A percentile compares a stretch with the other conserved stretches of the same genome.
These are phyloP conservation scores for Butorides virescens DNA, from an alignment of 2,113 vertebrate genomes.

Conservation along the genomic window DNA sequence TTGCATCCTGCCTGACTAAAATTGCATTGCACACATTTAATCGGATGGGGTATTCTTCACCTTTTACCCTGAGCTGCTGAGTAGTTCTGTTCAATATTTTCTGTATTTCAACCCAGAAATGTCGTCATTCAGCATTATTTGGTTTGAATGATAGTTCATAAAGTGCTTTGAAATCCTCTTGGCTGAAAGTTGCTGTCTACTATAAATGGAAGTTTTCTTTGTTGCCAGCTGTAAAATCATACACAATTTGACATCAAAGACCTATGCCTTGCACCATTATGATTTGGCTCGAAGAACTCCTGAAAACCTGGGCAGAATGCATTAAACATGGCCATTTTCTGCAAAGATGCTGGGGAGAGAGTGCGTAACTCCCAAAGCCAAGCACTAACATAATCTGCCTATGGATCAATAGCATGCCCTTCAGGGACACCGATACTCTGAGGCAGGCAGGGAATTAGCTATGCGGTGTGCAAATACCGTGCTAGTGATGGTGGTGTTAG, in stretches of 20 bases:
- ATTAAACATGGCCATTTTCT: slow-evolving; percentile 2
- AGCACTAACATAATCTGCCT: background rate
- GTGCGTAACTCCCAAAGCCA: background rate
- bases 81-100: slow-evolving; percentile 33
- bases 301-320: background rate
- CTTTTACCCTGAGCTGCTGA: slow-evolving; percentile 43
- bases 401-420: slow-evolving; percentile 19
- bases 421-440: background rate
- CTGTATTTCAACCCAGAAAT: slow-evolving; percentile 43
- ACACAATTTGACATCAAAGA: slow-evolving; percentile 16
- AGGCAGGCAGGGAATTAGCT: background rate
- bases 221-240: slow-evolving; percentile 41
- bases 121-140: slow-evolving; percentile 29
- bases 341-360: background rate
- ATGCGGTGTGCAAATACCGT: background rate
- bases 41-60: slow-evolving; percentile 5
- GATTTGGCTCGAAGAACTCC: background rate
- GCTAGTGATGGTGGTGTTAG: background rate
- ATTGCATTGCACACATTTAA: background rate
- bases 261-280: background rate
- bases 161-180: slow-evolving; percentile 43
- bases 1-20: slow-evolving; percentile 45
- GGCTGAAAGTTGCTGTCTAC: slow-evolving; percentile 25
- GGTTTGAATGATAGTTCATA: slow-evolving; percentile 31
- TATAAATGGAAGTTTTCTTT: slow-evolving; percentile 42